These are phyloP conservation scores for Puma concolor DNA, from an alignment of 2,113 vertebrate species.

Conservation along the genomic window DNA sequence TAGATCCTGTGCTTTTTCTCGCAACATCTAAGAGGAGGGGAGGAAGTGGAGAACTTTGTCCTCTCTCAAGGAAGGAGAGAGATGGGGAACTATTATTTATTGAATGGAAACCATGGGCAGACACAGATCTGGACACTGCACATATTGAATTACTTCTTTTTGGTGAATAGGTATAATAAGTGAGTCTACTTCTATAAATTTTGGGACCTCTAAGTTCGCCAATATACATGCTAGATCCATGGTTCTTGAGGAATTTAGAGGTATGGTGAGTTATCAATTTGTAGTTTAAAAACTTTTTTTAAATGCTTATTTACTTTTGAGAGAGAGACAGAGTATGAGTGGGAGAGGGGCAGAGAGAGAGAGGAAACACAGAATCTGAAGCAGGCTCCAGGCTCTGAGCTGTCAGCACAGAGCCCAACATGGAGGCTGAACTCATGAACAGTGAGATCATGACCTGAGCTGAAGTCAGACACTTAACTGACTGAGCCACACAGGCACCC, in stretches of 20 bases:
- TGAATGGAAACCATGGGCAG: neutral
- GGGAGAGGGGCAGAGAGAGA: too few species aligned
- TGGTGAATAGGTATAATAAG: neutral
- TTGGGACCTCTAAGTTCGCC: neutral
- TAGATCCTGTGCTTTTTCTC: neutral
- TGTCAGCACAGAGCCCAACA: too few species aligned
- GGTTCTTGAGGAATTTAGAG: neutral
- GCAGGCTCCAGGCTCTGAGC: too few species aligned
- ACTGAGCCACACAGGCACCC: too few species aligned
- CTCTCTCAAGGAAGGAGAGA: neutral
- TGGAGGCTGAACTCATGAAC: too few species aligned
- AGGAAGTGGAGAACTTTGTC: neutral
- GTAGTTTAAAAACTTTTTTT: neutral
- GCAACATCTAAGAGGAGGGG: constrained; percentile 8
- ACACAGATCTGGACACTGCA: neutral
- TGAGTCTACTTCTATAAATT: neutral
- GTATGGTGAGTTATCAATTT: neutral
- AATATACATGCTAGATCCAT: neutral
- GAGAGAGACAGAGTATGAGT: too few species aligned
- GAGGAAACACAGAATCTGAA: too few species aligned
- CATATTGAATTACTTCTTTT: neutral
- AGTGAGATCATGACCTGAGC: too few species aligned
- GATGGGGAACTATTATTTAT: neutral
- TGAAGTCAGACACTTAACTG: too few species aligned
- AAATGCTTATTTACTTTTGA: too few species aligned